Evolutionary conservation across 2,888 invertebrate genomes (phyloP).

Genomic region (Pammene aurita): DNA sequence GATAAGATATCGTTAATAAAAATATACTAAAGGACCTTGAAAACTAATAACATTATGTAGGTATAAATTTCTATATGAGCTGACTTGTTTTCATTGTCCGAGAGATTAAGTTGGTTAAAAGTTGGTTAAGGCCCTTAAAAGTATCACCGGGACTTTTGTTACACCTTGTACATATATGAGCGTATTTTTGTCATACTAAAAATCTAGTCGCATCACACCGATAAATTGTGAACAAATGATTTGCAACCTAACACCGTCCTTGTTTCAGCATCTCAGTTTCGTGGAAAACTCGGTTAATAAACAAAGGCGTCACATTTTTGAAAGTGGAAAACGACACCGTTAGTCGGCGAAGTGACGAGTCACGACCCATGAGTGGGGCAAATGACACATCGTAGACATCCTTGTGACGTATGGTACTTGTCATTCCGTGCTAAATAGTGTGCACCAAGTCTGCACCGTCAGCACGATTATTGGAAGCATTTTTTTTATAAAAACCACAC

Average conservation of each 20-base stretch:
- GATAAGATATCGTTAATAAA: no score
- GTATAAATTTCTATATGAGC: no score
- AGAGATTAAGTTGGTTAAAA: no score
- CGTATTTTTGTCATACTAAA: no score
- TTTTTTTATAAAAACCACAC: background rate
- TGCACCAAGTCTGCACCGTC: background rate
- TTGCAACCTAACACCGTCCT: background rate
- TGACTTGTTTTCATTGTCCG: no score
- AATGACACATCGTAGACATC: constrained; percentile 25
- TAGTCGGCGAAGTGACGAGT: constrained; percentile 22
- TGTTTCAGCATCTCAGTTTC: constrained; percentile 15
- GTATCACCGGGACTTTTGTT: no score
- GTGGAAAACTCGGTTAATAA: constrained; percentile 17
- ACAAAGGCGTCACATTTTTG: constrained; percentile 28
- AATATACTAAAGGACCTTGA: no score
- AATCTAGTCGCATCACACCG: no score
- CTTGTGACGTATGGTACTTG: background rate
- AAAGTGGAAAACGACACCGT: constrained; percentile 29
- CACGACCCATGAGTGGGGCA: constrained; percentile 28
- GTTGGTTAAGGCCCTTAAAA: no score
- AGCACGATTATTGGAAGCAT: background rate
- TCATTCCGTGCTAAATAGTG: background rate
- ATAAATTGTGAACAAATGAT: background rate
- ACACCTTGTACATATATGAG: no score
- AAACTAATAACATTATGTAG: no score